Base-by-base conservation (phyloP, 1,140 invertebrate genomes). In the Drosophila miranda region DNA sequence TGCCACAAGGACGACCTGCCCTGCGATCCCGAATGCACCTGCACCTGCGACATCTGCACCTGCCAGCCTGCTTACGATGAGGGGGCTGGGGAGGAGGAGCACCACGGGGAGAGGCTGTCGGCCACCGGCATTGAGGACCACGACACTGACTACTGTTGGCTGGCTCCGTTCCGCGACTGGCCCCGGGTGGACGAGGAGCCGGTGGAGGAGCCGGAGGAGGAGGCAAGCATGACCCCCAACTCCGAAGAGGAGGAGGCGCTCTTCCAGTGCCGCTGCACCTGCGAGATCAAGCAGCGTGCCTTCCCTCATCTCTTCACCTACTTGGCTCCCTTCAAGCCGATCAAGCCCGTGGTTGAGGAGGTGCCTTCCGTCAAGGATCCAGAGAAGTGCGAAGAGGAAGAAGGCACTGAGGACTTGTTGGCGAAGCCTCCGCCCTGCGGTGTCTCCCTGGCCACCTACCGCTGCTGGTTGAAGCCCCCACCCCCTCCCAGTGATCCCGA, bases 71-170 rank as follows among this genome's bases (percentile, higher is more conserved):
- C 23, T 13, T 80, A 34, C 13, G 60, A 21, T 16, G 60, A 21
- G 5, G 26, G 8, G 0, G 16, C 14, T 9, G 42, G 44, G 0
- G 82, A 78, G 57, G 82, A 87, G 46, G 82, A 78, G 52, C 30
- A 78, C 6, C n/a, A 38, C 8, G 49, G 30, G 1, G 75, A 82
- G 23, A 52, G 45, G 1, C 7, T 69, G 0, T 87, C 82, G 3
- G 38, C 6, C 1, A 38, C 43, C 7, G 83, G 83, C 1, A 2
- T 87, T 46, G 82, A 87, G 28, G 82, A 88, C 44, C 43, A 61
- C 1, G 82, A 87, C 26, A 82, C 82, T 0, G 82, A 87, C 34
- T 87, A 44, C 23, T 88, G 83, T 14, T 87, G 61, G 63, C 19
- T 88, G 14, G 78, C 57, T 3, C 83, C 82, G 1, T 64, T 87